Conservation (phyloP, 1,140 invertebrate genomes). For the Aphelinus certus region DNA sequence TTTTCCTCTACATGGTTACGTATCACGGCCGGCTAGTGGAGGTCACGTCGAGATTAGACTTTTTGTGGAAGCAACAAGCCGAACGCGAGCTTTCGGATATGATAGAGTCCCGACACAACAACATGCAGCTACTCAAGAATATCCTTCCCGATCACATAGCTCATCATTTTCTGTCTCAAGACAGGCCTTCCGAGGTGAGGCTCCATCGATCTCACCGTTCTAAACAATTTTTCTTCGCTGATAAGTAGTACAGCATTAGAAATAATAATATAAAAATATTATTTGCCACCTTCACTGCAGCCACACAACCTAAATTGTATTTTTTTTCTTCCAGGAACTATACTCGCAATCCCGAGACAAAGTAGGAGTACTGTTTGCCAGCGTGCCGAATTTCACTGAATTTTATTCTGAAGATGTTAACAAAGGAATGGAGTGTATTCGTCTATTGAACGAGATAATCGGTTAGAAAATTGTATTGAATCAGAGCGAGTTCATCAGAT, state of each 20-base stretch:
- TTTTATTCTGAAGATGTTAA: constrained; percentile 98
- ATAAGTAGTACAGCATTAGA: too few relatives aligned
- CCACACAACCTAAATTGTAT: too few relatives aligned
- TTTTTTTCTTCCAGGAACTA: constrained; percentile 77
- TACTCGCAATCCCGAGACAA: constrained; percentile 93
- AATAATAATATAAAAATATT: too few relatives aligned
- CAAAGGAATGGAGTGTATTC: constrained; percentile 96
- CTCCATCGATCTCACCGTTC: too few relatives aligned
- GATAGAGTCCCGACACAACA: constrained; percentile 86
- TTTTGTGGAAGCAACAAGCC: constrained; percentile 94
- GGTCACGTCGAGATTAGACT: constrained; percentile 89
- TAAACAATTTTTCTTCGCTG: too few relatives aligned
- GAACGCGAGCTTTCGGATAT: constrained; percentile 91
- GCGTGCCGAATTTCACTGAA: constrained; percentile 97
- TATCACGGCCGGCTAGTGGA: constrained; percentile 92
- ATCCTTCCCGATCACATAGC: constrained; percentile 97
- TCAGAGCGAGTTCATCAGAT: neutral
- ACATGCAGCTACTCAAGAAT: constrained; percentile 87
- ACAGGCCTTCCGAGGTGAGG: constrained; percentile 74
- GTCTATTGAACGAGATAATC: constrained; percentile 98
- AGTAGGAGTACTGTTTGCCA: constrained; percentile 97
- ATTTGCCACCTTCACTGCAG: too few relatives aligned
- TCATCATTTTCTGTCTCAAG: constrained; percentile 87
- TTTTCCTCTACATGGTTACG: constrained; percentile 87
- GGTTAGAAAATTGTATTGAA: constrained; percentile 66